Percentiles rank a stretch among this genome's conserved stretches.
These are phyloP conservation scores for Ochropleura plecta DNA, from an alignment of 2,888 invertebrate species.

Conservation along the genomic window DNA sequence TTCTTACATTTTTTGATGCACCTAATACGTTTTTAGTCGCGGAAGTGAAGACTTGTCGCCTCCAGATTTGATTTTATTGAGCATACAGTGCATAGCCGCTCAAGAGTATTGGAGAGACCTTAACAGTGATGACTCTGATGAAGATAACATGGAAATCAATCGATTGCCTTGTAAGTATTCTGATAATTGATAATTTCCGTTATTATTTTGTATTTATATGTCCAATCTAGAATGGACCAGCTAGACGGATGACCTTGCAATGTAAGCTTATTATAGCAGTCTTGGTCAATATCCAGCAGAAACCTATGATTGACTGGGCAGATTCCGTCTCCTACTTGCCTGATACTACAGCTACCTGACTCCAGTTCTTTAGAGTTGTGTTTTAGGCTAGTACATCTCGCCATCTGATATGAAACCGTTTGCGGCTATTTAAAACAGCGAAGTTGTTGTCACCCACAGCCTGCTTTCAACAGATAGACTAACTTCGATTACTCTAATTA, in stretches of 20 bases:
- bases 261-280: background rate
- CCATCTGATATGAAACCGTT: background rate
- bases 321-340: background rate
- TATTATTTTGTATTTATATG: background rate
- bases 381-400: background rate
- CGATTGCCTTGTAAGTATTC: slow-evolving; percentile 82
- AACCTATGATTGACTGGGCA: background rate
- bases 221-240: no score
- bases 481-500: background rate
- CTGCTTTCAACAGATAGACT: background rate
- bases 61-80: slow-evolving; percentile 93
- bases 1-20: background rate
- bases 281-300: background rate
- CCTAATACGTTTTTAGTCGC: slow-evolving; percentile 86
- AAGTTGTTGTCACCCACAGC: background rate
- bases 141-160: slow-evolving; percentile 63
- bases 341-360: background rate
- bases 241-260: background rate
- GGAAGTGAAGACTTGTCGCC: slow-evolving; percentile 93
- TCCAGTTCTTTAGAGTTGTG: background rate
- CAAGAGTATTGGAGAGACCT: slow-evolving; percentile 85
- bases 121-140: slow-evolving; percentile 65
- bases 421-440: background rate
- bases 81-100: slow-evolving; percentile 91
- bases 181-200: background rate